Conservation (phyloP, 2,113 vertebrate genomes). For the Narcine bancroftii region DNA sequence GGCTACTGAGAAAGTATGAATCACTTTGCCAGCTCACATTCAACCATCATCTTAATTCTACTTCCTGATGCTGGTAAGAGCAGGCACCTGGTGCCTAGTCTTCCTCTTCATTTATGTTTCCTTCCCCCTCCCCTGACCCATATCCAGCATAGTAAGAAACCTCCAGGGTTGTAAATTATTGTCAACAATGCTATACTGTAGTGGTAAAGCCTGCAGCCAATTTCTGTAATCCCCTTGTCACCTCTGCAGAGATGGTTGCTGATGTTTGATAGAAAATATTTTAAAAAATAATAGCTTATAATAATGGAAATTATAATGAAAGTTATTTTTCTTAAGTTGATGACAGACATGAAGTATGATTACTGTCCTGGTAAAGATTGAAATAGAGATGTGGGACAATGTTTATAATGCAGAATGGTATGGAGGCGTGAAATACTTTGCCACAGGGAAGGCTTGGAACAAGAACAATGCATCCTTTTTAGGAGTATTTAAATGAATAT, state of each 20-base stretch:
- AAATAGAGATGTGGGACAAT: background rate
- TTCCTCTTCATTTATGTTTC: background rate
- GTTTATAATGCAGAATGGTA: background rate
- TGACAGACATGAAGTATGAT: background rate
- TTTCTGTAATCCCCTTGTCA: background rate
- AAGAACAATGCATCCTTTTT: background rate
- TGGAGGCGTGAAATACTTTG: background rate
- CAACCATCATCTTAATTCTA: background rate
- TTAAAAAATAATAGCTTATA: no score
- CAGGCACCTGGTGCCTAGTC: background rate
- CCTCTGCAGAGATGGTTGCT: no score
- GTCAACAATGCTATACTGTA: background rate
- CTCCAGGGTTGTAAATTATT: background rate
- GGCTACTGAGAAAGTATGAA: no score
- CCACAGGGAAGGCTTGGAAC: background rate
- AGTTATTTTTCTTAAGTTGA: background rate
- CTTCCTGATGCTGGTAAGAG: background rate
- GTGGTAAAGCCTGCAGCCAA: background rate
- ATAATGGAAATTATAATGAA: background rate
- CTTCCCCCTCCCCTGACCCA: background rate
- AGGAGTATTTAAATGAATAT: background rate
- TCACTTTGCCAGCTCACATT: background rate
- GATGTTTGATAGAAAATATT: background rate
- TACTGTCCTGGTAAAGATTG: background rate
- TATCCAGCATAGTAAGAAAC: background rate